Evolutionary conservation across 2,797 vertebrate species (phyloP).

Genomic region (Iguana delicatissima): DNA sequence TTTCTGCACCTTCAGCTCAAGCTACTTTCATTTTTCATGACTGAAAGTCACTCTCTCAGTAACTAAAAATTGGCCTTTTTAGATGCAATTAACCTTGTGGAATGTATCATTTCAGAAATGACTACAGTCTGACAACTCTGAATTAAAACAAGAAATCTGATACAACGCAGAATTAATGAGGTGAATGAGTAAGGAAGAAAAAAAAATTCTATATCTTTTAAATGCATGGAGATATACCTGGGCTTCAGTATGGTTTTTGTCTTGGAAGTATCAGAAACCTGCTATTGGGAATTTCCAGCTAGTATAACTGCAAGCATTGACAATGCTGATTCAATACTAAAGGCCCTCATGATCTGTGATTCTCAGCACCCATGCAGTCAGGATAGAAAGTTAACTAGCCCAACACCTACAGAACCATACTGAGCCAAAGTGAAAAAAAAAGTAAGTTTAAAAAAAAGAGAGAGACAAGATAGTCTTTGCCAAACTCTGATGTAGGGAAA

Average conservation of each 20-base stretch:
- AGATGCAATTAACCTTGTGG: constrained; percentile 38
- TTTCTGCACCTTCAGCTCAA: neutral
- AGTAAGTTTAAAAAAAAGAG: too few relatives aligned
- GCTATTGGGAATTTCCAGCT: neutral
- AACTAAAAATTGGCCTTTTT: constrained; percentile 22
- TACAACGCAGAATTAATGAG: constrained; percentile 43
- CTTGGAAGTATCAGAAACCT: neutral
- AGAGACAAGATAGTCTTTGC: too few relatives aligned
- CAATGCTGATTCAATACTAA: neutral
- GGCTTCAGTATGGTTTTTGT: neutral
- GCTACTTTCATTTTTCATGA: constrained; percentile 24
- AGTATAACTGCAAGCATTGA: neutral
- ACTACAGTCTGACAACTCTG: constrained; percentile 34
- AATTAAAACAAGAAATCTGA: constrained; percentile 42
- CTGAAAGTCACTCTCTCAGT: constrained; percentile 22
- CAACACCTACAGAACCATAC: neutral
- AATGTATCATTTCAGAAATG: constrained; percentile 41
- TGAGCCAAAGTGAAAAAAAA: neutral
- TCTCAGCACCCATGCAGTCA: neutral
- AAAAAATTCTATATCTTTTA: neutral
- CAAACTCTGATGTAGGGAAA: neutral
- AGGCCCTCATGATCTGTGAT: too few relatives aligned
- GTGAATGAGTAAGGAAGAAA: constrained; percentile 7
- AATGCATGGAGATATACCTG: neutral
- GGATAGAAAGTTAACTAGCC: neutral